Percentiles rank a stretch among this genome's conserved stretches.
Conservation (phyloP, 1,140 invertebrate genomes). For the Rhynchophorus ferrugineus region DNA sequence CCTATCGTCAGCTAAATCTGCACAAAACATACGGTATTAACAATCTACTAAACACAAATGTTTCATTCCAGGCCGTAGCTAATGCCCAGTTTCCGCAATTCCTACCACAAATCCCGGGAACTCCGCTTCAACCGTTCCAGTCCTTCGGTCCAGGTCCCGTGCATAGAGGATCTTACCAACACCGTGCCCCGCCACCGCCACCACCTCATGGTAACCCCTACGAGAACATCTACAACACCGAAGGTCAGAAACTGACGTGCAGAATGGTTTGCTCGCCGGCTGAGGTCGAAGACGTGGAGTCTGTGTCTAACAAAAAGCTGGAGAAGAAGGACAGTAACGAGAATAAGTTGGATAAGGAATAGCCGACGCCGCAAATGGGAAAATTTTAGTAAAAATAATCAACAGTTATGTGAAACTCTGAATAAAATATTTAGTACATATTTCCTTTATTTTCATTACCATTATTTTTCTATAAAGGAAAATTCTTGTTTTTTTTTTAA, state of each 20-base stretch:
- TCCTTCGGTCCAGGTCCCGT: not conserved
- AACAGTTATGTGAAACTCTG: too few relatives aligned
- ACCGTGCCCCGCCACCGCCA: not conserved
- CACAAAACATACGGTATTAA: too few relatives aligned
- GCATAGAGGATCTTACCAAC: not conserved
- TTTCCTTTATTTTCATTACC: too few relatives aligned
- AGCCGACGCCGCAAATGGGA: too few relatives aligned
- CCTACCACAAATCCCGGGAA: slow-evolving; percentile 1
- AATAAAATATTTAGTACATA: too few relatives aligned
- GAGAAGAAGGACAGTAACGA: slow-evolving; percentile 12
- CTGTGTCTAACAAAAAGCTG: not conserved
- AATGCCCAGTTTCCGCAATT: slow-evolving; percentile 7
- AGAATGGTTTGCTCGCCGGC: slow-evolving; percentile 13
- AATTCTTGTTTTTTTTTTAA: too few relatives aligned
- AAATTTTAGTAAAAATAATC: too few relatives aligned
- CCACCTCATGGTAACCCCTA: slow-evolving; percentile 8
- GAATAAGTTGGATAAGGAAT: slow-evolving; percentile 10
- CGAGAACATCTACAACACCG: slow-evolving; percentile 9
- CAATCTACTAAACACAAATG: too few relatives aligned
- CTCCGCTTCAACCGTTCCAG: not conserved
- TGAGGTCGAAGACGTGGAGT: slow-evolving; percentile 1
- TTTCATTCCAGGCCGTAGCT: not conserved
- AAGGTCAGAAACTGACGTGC: slow-evolving; percentile 14
- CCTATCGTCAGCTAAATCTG: too few relatives aligned
- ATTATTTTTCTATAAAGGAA: too few relatives aligned